Percentiles rank a stretch among this genome's conserved stretches.
Conservation (phyloP, 2,113 vertebrate species). For the Andinoacara biseriatus region DNA sequence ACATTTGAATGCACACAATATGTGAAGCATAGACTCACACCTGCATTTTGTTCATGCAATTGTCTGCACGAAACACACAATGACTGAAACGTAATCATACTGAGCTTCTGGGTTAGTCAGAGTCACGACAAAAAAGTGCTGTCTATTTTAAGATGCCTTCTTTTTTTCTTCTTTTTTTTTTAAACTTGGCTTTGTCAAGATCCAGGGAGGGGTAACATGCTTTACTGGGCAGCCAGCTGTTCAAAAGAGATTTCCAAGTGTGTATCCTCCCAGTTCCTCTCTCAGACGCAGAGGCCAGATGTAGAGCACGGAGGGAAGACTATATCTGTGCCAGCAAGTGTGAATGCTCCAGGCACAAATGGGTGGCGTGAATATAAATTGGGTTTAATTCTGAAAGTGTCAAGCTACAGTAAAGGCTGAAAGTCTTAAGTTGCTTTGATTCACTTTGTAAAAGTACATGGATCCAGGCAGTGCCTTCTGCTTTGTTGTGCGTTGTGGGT, state of each 20-base stretch:
- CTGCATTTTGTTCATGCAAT: neutral
- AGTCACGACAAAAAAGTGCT: neutral
- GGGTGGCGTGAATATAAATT: conserved; percentile 70
- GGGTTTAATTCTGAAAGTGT: conserved; percentile 62
- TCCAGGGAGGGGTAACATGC: conserved; percentile 38
- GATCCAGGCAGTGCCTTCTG: conserved; percentile 19
- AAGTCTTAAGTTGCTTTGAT: conserved; percentile 55
- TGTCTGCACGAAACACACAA: neutral
- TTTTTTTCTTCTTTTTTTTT: neutral
- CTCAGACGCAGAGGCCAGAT: conserved; percentile 54
- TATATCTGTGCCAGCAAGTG: conserved; percentile 70
- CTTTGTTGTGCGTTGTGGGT: conserved; percentile 50
- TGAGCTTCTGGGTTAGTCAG: neutral
- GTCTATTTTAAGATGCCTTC: conserved; percentile 30
- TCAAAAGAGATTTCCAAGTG: conserved; percentile 48
- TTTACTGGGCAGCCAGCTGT: conserved; percentile 55
- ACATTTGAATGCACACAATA: conserved; percentile 19
- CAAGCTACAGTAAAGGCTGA: conserved; percentile 46
- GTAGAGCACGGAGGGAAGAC: conserved; percentile 33
- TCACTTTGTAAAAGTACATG: conserved; percentile 39
- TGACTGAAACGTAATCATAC: neutral
- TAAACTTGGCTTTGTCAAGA: neutral
- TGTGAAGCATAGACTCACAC: neutral
- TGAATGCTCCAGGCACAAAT: conserved; percentile 58
- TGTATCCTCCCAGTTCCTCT: conserved; percentile 30